Percentiles rank a stretch among this genome's conserved stretches.
phyloP scores from a whole-genome alignment of 2,797 vertebrate species.

The Simalia tracyae region DNA sequence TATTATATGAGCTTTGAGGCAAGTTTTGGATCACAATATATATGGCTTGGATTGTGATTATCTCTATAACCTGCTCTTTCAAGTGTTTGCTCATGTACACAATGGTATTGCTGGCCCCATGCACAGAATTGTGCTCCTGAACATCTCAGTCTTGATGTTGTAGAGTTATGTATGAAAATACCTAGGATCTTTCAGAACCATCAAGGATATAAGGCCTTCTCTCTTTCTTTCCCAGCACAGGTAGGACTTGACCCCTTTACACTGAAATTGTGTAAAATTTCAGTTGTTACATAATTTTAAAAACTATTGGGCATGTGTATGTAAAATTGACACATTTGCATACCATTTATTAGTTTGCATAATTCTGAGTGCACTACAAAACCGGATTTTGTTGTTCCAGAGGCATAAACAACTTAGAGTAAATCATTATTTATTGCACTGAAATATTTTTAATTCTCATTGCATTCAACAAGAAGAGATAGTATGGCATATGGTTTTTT shows the following conservation, averaged over 20 bases:
- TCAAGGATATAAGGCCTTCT: neutral
- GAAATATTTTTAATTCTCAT: neutral
- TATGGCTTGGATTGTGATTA: neutral
- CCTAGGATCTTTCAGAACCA: neutral
- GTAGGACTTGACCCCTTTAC: neutral
- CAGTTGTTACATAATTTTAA: neutral
- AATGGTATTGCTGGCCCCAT: neutral
- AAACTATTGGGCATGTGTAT: neutral
- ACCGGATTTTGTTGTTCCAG: neutral
- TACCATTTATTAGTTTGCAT: neutral
- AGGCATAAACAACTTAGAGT: neutral
- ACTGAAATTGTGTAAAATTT: neutral
- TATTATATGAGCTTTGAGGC: neutral
- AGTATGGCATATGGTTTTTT: neutral
- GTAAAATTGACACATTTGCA: neutral
- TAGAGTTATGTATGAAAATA: neutral
- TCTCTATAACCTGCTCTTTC: neutral
- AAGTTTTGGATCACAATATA: neutral
- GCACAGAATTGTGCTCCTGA: neutral
- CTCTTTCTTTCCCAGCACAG: neutral
- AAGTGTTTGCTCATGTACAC: neutral
- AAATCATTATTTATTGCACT: conserved; percentile 16
- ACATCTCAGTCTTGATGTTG: neutral
- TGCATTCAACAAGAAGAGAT: neutral
- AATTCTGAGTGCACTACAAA: neutral